These are phyloP conservation scores for Periophthalmus modestus DNA, from an alignment of 2,113 vertebrate genomes.

Conservation along the genomic window DNA sequence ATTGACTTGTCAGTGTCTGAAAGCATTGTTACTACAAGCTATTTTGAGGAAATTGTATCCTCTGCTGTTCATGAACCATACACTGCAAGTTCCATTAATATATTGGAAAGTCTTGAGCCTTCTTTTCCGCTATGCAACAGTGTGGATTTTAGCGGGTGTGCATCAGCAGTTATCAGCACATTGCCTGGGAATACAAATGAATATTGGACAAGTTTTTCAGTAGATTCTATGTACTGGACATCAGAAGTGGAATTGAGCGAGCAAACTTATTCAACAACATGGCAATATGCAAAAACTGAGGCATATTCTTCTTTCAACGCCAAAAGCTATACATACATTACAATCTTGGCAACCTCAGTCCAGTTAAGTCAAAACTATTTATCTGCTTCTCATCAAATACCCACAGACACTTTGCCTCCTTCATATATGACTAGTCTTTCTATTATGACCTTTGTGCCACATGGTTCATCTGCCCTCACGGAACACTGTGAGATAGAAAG, in stretches of 20 bases:
- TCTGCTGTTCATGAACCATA: slow-evolving; percentile 17
- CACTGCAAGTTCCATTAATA: not conserved
- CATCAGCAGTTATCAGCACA: not conserved
- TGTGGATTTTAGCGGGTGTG: not conserved
- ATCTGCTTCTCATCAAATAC: not conserved
- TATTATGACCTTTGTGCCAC: not conserved
- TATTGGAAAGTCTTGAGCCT: slow-evolving; percentile 2
- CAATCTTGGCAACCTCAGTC: not conserved
- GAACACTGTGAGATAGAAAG: not conserved
- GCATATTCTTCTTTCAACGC: not conserved
- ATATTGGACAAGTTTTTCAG: not conserved
- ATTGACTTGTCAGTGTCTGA: not conserved
- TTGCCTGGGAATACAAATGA: not conserved
- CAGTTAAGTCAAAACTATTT: not conserved
- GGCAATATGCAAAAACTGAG: not conserved
- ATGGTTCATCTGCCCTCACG: not conserved
- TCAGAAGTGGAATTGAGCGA: not conserved
- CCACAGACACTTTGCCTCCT: not conserved
- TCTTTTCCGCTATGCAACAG: slow-evolving; percentile 13
- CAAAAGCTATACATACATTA: not conserved
- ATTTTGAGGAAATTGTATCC: slow-evolving; percentile 33
- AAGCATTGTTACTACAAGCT: not conserved
- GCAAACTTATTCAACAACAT: not conserved
- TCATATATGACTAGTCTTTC: slow-evolving; percentile 1
- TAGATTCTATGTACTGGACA: not conserved